Conservation (phyloP, 2,113 vertebrate genomes). For the Rhineura floridana region DNA sequence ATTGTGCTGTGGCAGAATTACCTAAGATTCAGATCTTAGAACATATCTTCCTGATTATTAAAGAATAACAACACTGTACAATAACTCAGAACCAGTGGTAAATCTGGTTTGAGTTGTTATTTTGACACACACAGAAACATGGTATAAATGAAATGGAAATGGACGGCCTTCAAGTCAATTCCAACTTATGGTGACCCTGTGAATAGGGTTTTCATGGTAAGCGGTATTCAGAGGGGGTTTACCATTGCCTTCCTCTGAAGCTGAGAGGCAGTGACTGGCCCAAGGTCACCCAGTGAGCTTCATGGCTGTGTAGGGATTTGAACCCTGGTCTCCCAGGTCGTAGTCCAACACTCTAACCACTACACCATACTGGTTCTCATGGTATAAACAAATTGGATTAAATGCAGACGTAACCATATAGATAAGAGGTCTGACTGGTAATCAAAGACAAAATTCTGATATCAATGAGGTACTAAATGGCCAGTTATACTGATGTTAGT, state of each 20-base stretch:
- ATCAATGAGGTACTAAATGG: background rate
- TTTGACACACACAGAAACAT: background rate
- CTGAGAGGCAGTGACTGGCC: background rate
- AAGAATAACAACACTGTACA: background rate
- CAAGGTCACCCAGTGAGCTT: background rate
- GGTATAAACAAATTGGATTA: background rate
- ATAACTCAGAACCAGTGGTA: slow-evolving; percentile 14
- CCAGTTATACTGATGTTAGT: background rate
- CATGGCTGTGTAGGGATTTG: background rate
- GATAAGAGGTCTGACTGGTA: background rate
- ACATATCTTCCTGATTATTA: background rate
- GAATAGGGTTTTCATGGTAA: too few relatives aligned
- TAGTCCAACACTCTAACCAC: too few relatives aligned
- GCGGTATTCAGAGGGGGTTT: too few relatives aligned
- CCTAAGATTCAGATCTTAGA: slow-evolving; percentile 30
- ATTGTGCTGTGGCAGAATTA: background rate
- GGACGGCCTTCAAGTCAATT: too few relatives aligned
- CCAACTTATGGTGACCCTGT: too few relatives aligned
- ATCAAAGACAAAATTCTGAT: background rate
- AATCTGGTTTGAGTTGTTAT: background rate
- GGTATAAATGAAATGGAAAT: background rate
- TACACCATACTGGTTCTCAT: too few relatives aligned
- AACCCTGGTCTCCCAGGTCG: background rate
- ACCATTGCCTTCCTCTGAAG: too few relatives aligned
- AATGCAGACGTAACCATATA: background rate